These are phyloP conservation scores for Heliconius cydno DNA, from an alignment of 2,888 invertebrate species.

Conservation along the genomic window DNA sequence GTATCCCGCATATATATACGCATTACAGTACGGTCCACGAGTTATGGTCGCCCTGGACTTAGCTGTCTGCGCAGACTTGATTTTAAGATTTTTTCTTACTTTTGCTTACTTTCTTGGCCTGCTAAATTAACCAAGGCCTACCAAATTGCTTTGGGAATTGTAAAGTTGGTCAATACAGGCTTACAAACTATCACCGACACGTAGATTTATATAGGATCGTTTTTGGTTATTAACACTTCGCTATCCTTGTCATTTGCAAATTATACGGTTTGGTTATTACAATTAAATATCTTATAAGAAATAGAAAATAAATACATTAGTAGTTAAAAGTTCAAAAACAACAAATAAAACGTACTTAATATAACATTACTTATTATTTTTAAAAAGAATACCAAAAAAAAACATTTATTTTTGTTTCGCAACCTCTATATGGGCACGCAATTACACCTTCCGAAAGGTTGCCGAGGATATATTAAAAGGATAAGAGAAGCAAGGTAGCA, in stretches of 20 bases:
- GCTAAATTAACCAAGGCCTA: too few species aligned
- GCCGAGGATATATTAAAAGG: conserved; percentile 78
- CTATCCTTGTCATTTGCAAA: neutral
- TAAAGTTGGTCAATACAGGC: too few species aligned
- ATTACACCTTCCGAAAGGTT: conserved; percentile 73
- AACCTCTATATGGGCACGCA: conserved; percentile 67
- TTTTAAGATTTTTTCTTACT: too few species aligned
- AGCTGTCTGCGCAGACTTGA: too few species aligned
- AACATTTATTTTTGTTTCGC: conserved; percentile 48
- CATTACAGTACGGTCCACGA: too few species aligned
- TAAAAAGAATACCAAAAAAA: neutral
- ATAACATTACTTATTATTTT: conserved; percentile 3
- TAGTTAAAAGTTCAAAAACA: neutral
- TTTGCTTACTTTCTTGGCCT: too few species aligned
- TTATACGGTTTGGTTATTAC: neutral
- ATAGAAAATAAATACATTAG: too few species aligned
- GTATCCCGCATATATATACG: neutral
- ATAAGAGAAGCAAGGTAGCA: conserved; percentile 81
- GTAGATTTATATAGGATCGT: neutral
- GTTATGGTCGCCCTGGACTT: too few species aligned
- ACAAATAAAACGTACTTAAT: neutral
- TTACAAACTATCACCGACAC: too few species aligned
- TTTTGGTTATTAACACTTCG: neutral
- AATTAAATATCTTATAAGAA: neutral
- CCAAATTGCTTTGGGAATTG: too few species aligned